Base-by-base conservation (phyloP, 2,888 invertebrate species). In the Sepioteuthis lessoniana region DNA sequence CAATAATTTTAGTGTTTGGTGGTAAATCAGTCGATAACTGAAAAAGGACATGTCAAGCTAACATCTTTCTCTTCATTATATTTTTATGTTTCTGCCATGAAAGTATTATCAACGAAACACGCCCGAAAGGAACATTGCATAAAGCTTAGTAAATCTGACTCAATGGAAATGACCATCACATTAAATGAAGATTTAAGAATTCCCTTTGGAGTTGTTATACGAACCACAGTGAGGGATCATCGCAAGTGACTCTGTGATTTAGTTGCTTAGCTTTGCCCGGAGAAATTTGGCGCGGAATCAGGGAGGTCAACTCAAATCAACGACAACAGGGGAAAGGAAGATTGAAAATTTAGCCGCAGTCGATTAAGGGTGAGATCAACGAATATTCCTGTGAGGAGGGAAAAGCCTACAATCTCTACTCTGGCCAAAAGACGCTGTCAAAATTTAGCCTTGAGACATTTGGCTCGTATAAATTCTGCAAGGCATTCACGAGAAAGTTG, bases 171-270 rank as follows among this genome's bases (percentile, higher is more conserved):
- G 76, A n/a, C 76, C n/a, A 76, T n/a, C 16, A 76, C n/a, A n/a
- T 76, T n/a, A 76, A 76, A 76, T 76, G n/a, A 76, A n/a, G 76
- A 76, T 76, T 76, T 76, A 76, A 76, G 76, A 76, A 76, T 76
- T 76, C n/a, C 76, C n/a, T n/a, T 76, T n/a, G n/a, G n/a, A 76
- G n/a, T 76, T 35, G n/a, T 76, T 35, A n/a, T n/a, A 76, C 16
- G 16, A 35, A n/a, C n/a, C n/a, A n/a, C 76, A 19, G n/a, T 76
- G 13, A n/a, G 76, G n/a, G n/a, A 76, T 76, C n/a, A 76, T 35
- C 16, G n/a, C 76, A n/a, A 76, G 76, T n/a, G n/a, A 21, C 76
- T 76, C n/a, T 16, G n/a, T 76, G 76, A 76, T 76, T 76, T n/a
- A 76, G n/a, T 76, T n/a, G 8, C 76, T n/a, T n/a, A 76, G n/a